Base-by-base conservation (phyloP, 1,140 invertebrate genomes). In the Holcopasites calliopsidis region DNA sequence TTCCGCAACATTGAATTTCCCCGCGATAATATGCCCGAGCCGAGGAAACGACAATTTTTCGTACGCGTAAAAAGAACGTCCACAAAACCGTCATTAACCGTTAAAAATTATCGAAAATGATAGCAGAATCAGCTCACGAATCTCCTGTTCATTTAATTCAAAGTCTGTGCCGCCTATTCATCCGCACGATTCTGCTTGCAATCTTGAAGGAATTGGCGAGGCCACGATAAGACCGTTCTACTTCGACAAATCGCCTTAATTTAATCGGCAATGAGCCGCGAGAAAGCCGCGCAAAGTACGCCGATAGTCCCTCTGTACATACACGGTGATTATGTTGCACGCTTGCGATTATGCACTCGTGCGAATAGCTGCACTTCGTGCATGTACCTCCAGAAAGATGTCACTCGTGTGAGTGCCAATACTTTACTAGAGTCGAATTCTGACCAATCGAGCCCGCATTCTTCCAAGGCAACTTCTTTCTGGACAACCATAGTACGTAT, bases 201-300 rank as follows among this genome's bases (percentile, higher is more conserved):
- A 64, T 73, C 70, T 26, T 3, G 23, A 54, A 42, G 21, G 35
- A 64, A 13, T 7, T n/a, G 47, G 49, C 58, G 47, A 47, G 52
- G 23, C 13, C 28, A n/a, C 71, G 16, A 66, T 74, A 74, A 74
- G 76, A 76, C 49, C 54, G 62, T 23, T 64, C 40, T 52, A 54
- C 31, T 65, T 28, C 21, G 68, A 79, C 44, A 71, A 76, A 26
- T 76, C 42, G 60, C 28, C 31, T 58, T 76, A 76, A 81, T 81
- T 81, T 81, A 42, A 61, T 76, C 72, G 66, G 50, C 52, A 70
- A 70, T 76, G 54, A 71, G 31, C 62, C 13, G n/a, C 42, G 33
- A 76, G 62, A 79, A 77, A 69, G 57, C 50, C 47, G 49, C 35
- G 8, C 70, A 18, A 73, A 64, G 70, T 64, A 64, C 42, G 58